Evolutionary conservation across 2,113 vertebrate genomes (phyloP), one percentile per base, ranked within the genome.

Genomic region (Larimichthys polyactis): DNA sequence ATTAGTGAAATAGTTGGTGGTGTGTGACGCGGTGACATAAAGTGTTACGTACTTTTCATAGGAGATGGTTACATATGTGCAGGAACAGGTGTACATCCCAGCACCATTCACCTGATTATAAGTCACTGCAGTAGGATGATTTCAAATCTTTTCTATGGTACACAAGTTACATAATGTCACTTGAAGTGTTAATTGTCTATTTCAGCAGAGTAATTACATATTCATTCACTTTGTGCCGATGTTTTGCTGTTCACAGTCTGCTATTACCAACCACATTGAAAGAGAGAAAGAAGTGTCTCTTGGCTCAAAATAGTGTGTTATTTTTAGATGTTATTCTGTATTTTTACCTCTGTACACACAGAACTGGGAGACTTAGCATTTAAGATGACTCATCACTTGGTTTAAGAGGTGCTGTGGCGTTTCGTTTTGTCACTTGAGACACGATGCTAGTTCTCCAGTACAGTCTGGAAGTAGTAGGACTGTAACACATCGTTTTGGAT

Each of bases 381-480:
- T 78, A 77, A 70, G 60, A 90, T 89, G 88, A 88, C 68, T 90
- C 91, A 82, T 20, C 51, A 22, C 78, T 84, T 84, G 81, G 78
- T 80, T 77, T 77, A 12, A 40, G 49, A 76, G 55, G 70, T 73
- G 59, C 20, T 72, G 79, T 62, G 76, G 48, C 78, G 78, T 65
- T 78, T 75, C 19, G 11, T 78, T 88, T 77, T 81, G 83, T 84
- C 86, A 66, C 68, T 82, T 68, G 63, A 82, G 82, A 84, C 17
- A 36, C 73, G 24, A 57, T 78, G 60, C 32, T 71, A 64, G 76
- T 77, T 69, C 49, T 68, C 40, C 55, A 69, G 64, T 32, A 46
- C 73, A 78, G 59, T 57, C 57, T 82, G 76, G 66, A 81, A 82
- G 66, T 66, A 71, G 82, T 82, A 19, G 22, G 49, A 60, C 81